Percentiles rank a stretch among this genome's conserved stretches.
phyloP scores from a whole-genome alignment of 23 tunicate genomes.

The Halocynthia aurantium region DNA sequence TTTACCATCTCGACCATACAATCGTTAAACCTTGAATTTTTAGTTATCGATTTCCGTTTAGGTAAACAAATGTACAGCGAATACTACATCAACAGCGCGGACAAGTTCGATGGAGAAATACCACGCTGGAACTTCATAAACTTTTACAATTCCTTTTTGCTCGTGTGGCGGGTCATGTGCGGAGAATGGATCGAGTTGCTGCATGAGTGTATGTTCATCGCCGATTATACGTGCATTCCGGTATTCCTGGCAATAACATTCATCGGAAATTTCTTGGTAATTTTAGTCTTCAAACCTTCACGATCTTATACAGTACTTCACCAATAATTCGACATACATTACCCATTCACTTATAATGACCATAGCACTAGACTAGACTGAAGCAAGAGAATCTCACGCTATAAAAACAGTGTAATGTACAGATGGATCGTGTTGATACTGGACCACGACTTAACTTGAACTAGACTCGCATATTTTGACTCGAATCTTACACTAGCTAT shows the following conservation, averaged over 20 bases:
- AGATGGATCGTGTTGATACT: too few species aligned
- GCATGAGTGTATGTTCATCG: slow-evolving; percentile 63
- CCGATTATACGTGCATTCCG: slow-evolving; percentile 60
- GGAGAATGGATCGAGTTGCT: slow-evolving; percentile 97
- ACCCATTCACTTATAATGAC: too few species aligned
- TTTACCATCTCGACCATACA: neutral
- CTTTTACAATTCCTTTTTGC: slow-evolving; percentile 75
- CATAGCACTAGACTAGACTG: too few species aligned
- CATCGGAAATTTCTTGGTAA: slow-evolving; percentile 89
- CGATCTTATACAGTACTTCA: neutral
- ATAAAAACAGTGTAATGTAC: too few species aligned
- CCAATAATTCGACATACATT: too few species aligned
- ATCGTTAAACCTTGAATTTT: neutral
- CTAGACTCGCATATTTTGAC: too few species aligned
- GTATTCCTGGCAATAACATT: slow-evolving; percentile 60
- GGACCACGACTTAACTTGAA: too few species aligned
- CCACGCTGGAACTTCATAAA: slow-evolving; percentile 92
- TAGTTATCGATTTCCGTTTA: slow-evolving; percentile 4
- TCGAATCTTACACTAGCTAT: neutral
- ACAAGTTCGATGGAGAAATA: slow-evolving; percentile 29
- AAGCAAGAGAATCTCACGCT: too few species aligned
- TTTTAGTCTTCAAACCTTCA: neutral
- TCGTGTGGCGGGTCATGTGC: slow-evolving; percentile 95
- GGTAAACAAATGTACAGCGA: slow-evolving; percentile 81
- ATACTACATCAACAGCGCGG: slow-evolving; percentile 26